Base-by-base conservation (phyloP, 1,140 invertebrate species). In the Leucophenga varia region DNA sequence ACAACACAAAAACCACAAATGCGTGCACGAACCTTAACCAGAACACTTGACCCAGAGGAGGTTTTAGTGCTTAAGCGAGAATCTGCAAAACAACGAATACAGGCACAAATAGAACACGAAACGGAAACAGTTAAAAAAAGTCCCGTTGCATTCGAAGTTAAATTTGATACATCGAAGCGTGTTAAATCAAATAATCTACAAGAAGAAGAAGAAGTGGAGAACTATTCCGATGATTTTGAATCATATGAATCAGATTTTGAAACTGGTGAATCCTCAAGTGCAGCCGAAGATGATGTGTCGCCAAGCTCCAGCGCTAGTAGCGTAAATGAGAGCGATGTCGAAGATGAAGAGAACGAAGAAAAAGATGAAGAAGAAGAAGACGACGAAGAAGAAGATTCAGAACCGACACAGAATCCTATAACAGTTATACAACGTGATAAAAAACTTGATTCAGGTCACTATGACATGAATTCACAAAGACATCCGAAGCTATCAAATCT, bases 381-480 rank as follows among this genome's bases (percentile, higher is more conserved):
- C 6, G 47, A 58, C 1, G 49, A 64, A 6, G 60, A 60, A 32
- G 65, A 68, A 16, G 65, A 74, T 17, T 65, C 63, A 13, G 72
- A 68, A 39, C 59, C 60, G 14, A 74, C 64, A 4, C 64, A 67
- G 38, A 57, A 60, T 38, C 63, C 59, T 5, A 73, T 64, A n/a
- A 73, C 59, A 2, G 63, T 49, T 14, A 60, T 65, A 56, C 76
- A 47, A 19, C 59, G 55, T 16, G 79, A 76, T 54, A 61, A 60
- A 30, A 84, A 83, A 32, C 21, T 74, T 67, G 84, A 86, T 70
- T 86, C 84, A 0, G 84, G 83, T 0, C 82, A 82, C 60, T 86
- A 83, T 60, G 84, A 86, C 39, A 58, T 85, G 34, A 47, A 63
- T 14, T 30, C 53, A 65, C 17, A 81, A 75, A 57, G 77, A 57